Percentiles rank a stretch among this genome's conserved stretches.
Conservation (phyloP, 2,888 invertebrate species). For the Harmothoe impar region DNA sequence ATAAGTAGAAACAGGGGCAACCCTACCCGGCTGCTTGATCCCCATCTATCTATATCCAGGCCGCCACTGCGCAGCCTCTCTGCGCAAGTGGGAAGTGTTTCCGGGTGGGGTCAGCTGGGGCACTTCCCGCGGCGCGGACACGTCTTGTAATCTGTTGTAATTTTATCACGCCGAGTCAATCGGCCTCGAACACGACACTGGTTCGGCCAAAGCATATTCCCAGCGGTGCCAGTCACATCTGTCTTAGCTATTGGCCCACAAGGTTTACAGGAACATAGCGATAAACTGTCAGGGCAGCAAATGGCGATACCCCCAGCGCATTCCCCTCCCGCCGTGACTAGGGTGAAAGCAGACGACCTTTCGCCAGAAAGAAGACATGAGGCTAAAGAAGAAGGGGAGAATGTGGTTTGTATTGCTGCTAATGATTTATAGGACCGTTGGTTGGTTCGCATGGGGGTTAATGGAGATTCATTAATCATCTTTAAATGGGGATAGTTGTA, state of each 20-base stretch:
- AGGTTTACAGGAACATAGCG: slow-evolving; percentile 25
- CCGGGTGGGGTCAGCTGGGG: slow-evolving; percentile 11
- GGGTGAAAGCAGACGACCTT: neutral
- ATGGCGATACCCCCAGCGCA: neutral
- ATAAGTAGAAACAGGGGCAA: no score
- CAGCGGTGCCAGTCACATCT: slow-evolving; percentile 42
- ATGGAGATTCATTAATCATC: no score
- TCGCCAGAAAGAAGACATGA: no score
- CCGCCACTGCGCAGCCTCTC: slow-evolving; percentile 15
- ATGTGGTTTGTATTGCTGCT: no score
- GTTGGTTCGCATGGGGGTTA: no score
- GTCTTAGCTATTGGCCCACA: slow-evolving; percentile 41
- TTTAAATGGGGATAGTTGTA: no score
- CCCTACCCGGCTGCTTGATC: no score
- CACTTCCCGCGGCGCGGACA: slow-evolving; percentile 46
- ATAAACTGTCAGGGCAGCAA: slow-evolving; percentile 43
- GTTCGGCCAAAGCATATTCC: slow-evolving; percentile 28
- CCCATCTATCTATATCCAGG: neutral
- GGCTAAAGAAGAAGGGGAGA: no score
- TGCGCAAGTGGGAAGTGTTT: slow-evolving; percentile 38
- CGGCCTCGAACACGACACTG: slow-evolving; percentile 28
- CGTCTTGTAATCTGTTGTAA: slow-evolving; percentile 61
- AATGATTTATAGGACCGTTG: no score
- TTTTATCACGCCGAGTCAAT: slow-evolving; percentile 54
- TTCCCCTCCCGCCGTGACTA: neutral